Percentiles rank a stretch among this genome's conserved stretches.
Evolutionary conservation across 2,797 vertebrate species (phyloP).

Genomic region (Danionella dracula): DNA sequence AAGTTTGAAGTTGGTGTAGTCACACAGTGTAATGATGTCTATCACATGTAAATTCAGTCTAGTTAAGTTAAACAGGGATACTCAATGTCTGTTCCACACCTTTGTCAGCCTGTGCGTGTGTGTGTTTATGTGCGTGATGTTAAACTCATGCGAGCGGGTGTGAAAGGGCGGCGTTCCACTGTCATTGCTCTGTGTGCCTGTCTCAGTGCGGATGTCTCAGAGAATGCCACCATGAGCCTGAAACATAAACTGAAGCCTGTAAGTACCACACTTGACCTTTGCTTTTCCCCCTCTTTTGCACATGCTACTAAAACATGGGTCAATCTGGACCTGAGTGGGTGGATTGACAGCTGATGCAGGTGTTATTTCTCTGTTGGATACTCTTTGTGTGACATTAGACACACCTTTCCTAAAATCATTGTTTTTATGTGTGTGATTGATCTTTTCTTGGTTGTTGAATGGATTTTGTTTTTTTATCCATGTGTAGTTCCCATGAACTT

Average conservation of each 20-base stretch:
- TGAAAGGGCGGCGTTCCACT: slow-evolving; percentile 23
- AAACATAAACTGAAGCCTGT: slow-evolving; percentile 70
- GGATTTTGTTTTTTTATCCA: too few species aligned
- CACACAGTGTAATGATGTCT: too few species aligned
- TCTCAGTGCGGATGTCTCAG: slow-evolving; percentile 30
- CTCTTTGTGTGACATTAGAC: neutral
- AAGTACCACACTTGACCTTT: slow-evolving; percentile 51
- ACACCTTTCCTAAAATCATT: neutral
- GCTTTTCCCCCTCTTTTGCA: neutral
- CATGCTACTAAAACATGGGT: neutral
- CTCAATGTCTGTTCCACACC: neutral
- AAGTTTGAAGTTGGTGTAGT: too few species aligned
- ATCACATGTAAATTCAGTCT: too few species aligned
- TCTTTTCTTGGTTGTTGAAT: neutral
- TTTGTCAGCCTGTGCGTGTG: slow-evolving; percentile 9
- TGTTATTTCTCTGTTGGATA: slow-evolving; percentile 4
- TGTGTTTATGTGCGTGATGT: slow-evolving; percentile 6
- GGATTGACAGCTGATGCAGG: slow-evolving; percentile 14
- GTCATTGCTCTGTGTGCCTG: slow-evolving; percentile 44
- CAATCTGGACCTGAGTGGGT: slow-evolving; percentile 8
- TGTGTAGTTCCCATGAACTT: neutral
- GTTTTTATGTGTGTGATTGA: neutral
- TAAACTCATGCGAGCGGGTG: slow-evolving; percentile 27
- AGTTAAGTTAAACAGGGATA: neutral
- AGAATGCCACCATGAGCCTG: slow-evolving; percentile 69